A percentile compares a stretch with the other conserved stretches of the same genome.
Conservation (phyloP, 35 echinoderm and acorn worm species). For the Lytechinus variegatus region DNA sequence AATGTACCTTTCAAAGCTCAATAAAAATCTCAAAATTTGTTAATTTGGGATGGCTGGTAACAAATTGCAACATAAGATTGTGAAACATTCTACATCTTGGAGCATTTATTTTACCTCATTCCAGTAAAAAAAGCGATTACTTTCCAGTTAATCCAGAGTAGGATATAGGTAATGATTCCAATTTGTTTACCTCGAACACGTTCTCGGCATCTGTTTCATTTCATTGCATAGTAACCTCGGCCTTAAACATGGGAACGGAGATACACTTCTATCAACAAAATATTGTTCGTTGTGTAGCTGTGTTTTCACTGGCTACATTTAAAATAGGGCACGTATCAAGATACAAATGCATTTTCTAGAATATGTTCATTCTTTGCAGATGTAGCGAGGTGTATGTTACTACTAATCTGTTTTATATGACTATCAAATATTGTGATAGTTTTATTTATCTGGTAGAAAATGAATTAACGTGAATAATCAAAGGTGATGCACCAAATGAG, state of each 20-base stretch:
- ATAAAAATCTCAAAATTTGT: too few relatives aligned
- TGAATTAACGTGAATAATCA: too few relatives aligned
- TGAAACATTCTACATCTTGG: too few relatives aligned
- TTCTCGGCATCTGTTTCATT: neutral
- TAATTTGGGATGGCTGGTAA: too few relatives aligned
- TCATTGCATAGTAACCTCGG: neutral
- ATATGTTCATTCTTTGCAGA: too few relatives aligned
- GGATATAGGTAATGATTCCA: neutral
- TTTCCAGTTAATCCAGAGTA: neutral
- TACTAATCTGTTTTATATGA: too few relatives aligned
- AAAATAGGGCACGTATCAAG: neutral
- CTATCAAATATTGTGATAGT: too few relatives aligned
- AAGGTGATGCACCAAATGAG: too few relatives aligned
- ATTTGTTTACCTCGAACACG: neutral
- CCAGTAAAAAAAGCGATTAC: neutral
- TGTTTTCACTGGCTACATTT: neutral
- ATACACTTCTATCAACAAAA: neutral
- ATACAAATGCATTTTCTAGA: neutral
- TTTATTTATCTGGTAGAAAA: too few relatives aligned
- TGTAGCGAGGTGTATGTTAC: too few relatives aligned
- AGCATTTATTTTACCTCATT: neutral
- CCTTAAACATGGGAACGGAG: neutral
- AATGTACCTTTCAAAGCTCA: too few relatives aligned
- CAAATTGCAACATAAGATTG: too few relatives aligned
- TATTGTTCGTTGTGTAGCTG: neutral